phyloP scores from a whole-genome alignment of 2,888 invertebrate species.

The Timandra comae region DNA sequence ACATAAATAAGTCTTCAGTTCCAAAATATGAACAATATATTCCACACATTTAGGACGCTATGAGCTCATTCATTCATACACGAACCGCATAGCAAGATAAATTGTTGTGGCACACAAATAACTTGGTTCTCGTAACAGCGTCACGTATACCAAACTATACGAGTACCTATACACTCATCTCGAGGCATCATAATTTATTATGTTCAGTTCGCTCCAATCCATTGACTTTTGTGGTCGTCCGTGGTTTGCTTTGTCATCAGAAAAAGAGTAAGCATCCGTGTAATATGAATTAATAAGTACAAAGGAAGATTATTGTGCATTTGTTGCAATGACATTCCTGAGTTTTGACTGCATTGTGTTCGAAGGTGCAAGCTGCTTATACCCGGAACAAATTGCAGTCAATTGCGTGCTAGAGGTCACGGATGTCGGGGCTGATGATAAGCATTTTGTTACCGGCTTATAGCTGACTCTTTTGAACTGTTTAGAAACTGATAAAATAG shows the following conservation, averaged over 20 bases:
- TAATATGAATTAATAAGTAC: conserved; percentile 77
- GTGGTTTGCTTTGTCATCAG: conserved; percentile 63
- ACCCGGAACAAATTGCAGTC: conserved; percentile 67
- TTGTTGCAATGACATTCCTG: conserved; percentile 55
- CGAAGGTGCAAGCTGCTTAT: conserved; percentile 36
- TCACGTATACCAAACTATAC: conserved; percentile 38
- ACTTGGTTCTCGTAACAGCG: conserved; percentile 52
- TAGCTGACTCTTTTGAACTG: too few relatives aligned
- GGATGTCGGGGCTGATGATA: too few relatives aligned
- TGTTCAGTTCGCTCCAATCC: conserved; percentile 64
- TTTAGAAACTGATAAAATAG: too few relatives aligned
- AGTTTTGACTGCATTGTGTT: conserved; percentile 47
- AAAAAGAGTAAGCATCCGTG: conserved; percentile 70
- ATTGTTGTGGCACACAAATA: conserved; percentile 68
- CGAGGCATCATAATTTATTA: conserved; percentile 68
- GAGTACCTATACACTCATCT: conserved; percentile 53
- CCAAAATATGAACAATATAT: conserved; percentile 28
- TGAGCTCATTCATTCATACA: conserved; percentile 67
- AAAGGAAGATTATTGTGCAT: conserved; percentile 67
- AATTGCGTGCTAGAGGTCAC: conserved; percentile 47
- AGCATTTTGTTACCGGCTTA: not conserved
- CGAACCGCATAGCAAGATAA: conserved; percentile 62
- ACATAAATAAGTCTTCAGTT: too few relatives aligned
- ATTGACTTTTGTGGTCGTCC: conserved; percentile 68
- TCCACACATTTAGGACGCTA: conserved; percentile 48